These are phyloP conservation scores for Arvicanthis niloticus DNA, from an alignment of 2,113 vertebrate genomes.

Conservation along the genomic window DNA sequence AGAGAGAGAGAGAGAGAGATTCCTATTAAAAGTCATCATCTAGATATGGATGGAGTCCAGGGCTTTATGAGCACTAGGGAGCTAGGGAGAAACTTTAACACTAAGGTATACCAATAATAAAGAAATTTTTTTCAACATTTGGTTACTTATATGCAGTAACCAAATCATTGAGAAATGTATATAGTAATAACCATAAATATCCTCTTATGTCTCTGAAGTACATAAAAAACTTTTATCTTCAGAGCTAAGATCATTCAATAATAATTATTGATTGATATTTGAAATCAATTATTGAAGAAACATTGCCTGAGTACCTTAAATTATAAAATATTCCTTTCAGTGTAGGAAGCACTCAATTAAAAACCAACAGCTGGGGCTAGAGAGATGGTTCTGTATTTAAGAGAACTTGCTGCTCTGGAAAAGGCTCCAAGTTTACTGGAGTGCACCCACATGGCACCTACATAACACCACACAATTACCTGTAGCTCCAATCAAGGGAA, in stretches of 20 bases:
- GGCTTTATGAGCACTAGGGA: neutral
- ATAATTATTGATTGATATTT: neutral
- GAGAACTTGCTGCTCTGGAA: neutral
- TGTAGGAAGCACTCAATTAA: neutral
- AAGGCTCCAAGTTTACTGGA: neutral
- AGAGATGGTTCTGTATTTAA: neutral
- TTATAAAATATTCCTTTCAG: neutral
- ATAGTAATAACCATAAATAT: neutral
- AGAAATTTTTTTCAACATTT: neutral
- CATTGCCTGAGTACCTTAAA: neutral
- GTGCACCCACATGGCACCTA: neutral
- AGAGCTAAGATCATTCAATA: neutral
- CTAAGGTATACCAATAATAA: accelerated
- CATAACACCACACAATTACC: neutral
- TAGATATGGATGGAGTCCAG: neutral
- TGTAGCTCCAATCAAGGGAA: neutral
- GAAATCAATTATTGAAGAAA: neutral
- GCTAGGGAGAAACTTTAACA: neutral
- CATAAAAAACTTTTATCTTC: neutral
- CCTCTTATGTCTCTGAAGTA: neutral
- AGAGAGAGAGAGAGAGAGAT: neutral
- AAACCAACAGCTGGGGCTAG: neutral
- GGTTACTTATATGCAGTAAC: neutral
- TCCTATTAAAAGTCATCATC: neutral
- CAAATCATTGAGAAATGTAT: neutral